Percentiles rank a stretch among this genome's conserved stretches.
phyloP scores from a whole-genome alignment of 1,140 invertebrate genomes.

The Eubasilissa regina region DNA sequence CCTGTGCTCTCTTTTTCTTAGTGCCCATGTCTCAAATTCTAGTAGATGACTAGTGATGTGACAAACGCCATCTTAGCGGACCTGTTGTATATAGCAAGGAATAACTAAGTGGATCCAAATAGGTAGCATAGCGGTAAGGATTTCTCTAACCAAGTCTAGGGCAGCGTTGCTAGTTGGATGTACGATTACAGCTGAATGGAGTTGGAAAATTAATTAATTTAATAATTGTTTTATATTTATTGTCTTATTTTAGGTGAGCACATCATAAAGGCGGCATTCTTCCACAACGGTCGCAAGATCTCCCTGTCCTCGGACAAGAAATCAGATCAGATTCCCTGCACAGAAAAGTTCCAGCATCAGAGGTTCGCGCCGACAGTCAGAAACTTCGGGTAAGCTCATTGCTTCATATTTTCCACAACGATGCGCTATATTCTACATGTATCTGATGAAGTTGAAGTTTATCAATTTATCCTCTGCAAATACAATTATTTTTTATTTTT shows the following conservation, averaged over 20 bases:
- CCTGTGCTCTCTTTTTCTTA: too few species aligned
- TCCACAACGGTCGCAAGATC: constrained; percentile 86
- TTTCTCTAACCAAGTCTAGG: too few species aligned
- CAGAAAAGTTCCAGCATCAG: constrained; percentile 87
- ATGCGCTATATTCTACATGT: not conserved
- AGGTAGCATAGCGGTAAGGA: too few species aligned
- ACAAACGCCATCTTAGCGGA: too few species aligned
- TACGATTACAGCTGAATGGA: too few species aligned
- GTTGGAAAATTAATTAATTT: too few species aligned
- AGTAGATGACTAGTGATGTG: too few species aligned
- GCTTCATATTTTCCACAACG: not conserved
- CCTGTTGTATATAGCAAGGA: too few species aligned
- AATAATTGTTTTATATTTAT: constrained; percentile 28
- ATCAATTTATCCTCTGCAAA: too few species aligned
- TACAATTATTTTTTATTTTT: too few species aligned
- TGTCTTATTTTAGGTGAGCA: constrained; percentile 80
- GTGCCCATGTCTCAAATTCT: too few species aligned
- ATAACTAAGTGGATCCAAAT: too few species aligned
- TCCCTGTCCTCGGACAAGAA: constrained; percentile 82
- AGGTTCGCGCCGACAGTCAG: constrained; percentile 86
- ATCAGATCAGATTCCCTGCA: constrained; percentile 82
- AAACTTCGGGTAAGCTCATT: constrained; percentile 80
- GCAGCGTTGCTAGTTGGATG: not conserved
- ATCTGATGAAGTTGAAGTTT: constrained; percentile 5
- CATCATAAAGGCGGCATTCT: constrained; percentile 86